Percentiles rank a stretch among this genome's conserved stretches.
These are phyloP conservation scores for Drosophila ogumai DNA, from an alignment of 1,140 invertebrate genomes.

Conservation along the genomic window DNA sequence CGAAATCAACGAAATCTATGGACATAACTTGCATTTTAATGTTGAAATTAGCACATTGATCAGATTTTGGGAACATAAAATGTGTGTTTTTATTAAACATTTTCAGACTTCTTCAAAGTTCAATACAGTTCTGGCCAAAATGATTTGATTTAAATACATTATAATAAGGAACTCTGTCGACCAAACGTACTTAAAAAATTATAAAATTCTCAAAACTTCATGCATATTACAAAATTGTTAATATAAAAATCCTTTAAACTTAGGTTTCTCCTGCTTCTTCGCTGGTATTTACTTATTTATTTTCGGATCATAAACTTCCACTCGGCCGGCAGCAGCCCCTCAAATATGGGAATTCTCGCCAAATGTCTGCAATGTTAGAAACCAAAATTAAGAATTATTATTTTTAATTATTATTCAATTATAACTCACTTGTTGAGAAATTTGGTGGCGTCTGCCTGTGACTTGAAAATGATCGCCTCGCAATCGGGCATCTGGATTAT, in stretches of 20 bases:
- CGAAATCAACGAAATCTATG: conserved; percentile 30
- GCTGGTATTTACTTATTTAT: not conserved
- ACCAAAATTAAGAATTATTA: not conserved
- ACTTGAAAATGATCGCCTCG: conserved; percentile 31
- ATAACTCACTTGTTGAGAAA: conserved; percentile 54
- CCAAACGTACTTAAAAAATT: too few species aligned
- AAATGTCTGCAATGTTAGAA: conserved; percentile 23
- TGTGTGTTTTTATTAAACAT: not conserved
- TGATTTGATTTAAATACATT: too few species aligned
- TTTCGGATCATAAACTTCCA: conserved; percentile 42
- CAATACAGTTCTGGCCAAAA: too few species aligned
- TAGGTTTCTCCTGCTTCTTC: not conserved
- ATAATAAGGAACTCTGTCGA: too few species aligned
- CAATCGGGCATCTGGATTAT: conserved; percentile 41
- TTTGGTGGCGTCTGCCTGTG: not conserved
- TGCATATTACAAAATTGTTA: too few species aligned
- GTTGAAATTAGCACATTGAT: conserved; percentile 15
- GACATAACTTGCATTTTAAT: conserved; percentile 4
- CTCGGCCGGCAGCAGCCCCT: conserved; percentile 28
- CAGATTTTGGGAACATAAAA: conserved; percentile 1
- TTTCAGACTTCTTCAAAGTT: not conserved
- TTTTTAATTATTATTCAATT: not conserved
- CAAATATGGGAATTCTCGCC: not conserved
- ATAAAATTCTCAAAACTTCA: too few species aligned
- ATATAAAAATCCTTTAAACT: not conserved